phyloP scores from a whole-genome alignment of 2,113 vertebrate species.

The Myrmecophaga tridactyla region DNA sequence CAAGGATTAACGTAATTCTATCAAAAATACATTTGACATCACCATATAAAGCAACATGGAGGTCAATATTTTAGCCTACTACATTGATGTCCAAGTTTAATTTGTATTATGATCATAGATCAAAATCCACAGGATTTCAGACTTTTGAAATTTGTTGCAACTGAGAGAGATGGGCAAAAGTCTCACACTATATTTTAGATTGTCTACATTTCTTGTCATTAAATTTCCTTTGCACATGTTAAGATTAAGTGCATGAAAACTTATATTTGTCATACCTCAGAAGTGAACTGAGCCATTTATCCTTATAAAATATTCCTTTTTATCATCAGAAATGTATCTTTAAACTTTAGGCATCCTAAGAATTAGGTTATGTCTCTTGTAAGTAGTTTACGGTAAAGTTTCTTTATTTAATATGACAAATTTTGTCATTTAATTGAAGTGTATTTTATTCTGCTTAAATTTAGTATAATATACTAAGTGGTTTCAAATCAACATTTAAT shows the following conservation, averaged over 20 bases:
- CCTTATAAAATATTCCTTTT: not conserved
- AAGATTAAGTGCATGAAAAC: not conserved
- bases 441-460: not conserved
- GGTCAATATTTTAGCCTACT: too few species aligned
- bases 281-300: not conserved
- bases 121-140: not conserved
- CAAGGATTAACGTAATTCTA: not conserved
- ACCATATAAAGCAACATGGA: too few species aligned
- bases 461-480: not conserved
- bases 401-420: not conserved
- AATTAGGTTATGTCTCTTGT: not conserved
- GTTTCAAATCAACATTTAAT: not conserved
- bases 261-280: not conserved
- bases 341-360: not conserved
- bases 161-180: not conserved
- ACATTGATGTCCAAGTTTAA: not conserved
- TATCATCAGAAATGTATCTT: not conserved
- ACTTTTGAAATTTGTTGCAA: not conserved
- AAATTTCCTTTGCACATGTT: not conserved
- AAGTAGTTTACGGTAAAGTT: not conserved
- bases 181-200: not conserved
- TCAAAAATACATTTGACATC: not conserved
- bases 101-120: not conserved
- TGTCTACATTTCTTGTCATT: not conserved
- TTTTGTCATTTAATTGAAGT: not conserved